A percentile compares a stretch with the other conserved stretches of the same genome.
These are phyloP conservation scores for Heliconius sara DNA, from an alignment of 2,888 invertebrate species.

Conservation along the genomic window DNA sequence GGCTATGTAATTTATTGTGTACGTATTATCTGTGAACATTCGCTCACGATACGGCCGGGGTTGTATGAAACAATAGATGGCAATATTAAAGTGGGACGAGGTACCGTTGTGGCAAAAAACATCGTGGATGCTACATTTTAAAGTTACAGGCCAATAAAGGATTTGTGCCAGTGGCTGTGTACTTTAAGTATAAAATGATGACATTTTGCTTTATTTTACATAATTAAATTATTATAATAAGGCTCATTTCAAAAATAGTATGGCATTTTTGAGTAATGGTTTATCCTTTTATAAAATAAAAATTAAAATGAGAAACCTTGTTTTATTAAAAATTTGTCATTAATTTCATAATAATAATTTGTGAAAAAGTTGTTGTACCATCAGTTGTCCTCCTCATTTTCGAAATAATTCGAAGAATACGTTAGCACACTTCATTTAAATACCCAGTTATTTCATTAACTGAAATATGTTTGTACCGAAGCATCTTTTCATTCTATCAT, in stretches of 20 bases:
- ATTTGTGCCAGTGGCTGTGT: neutral
- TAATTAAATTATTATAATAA: too few relatives aligned
- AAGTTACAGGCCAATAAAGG: neutral
- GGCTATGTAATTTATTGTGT: constrained; percentile 64
- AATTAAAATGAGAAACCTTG: too few relatives aligned
- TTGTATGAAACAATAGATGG: constrained; percentile 57
- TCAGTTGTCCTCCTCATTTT: neutral
- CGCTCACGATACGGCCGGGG: constrained; percentile 51
- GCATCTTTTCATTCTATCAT: neutral
- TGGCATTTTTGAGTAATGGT: too few relatives aligned
- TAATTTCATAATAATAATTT: neutral
- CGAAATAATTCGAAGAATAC: neutral
- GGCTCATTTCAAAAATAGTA: too few relatives aligned
- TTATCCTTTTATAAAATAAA: too few relatives aligned
- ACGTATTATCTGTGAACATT: constrained; percentile 60
- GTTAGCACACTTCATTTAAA: neutral
- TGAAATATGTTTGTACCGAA: neutral
- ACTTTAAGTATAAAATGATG: too few relatives aligned
- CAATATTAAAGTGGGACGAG: constrained; percentile 57
- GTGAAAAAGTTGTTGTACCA: neutral
- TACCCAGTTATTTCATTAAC: neutral
- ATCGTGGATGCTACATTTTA: constrained; percentile 15
- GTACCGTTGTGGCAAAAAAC: constrained; percentile 59
- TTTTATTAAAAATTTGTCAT: too few relatives aligned
- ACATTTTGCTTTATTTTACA: too few relatives aligned